These are phyloP conservation scores for Syrista parreyssii DNA, from an alignment of 2,888 invertebrate species.

Conservation along the genomic window DNA sequence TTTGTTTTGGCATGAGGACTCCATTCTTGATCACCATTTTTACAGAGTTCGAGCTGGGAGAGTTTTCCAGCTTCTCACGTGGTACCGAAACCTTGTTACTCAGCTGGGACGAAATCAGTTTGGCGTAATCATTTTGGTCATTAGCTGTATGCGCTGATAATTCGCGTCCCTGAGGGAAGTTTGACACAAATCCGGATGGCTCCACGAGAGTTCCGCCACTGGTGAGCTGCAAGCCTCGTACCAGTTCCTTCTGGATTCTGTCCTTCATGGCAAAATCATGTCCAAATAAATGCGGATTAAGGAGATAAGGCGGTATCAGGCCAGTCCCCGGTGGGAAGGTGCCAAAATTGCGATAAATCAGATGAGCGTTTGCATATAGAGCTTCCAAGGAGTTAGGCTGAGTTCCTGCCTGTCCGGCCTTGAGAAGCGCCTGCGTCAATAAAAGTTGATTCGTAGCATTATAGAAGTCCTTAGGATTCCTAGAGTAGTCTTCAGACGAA, in stretches of 20 bases:
- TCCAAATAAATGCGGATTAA: constrained; percentile 76
- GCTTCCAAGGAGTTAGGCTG: constrained; percentile 50
- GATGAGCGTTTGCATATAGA: constrained; percentile 56
- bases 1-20: constrained; percentile 90
- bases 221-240: constrained; percentile 75
- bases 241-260: constrained; percentile 74
- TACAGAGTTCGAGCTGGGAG: constrained; percentile 74
- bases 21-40: constrained; percentile 94
- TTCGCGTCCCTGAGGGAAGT: constrained; percentile 38
- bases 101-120: constrained; percentile 34
- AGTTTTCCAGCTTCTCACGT: constrained; percentile 44
- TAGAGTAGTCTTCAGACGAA: constrained; percentile 22
- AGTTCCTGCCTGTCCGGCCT: constrained; percentile 63
- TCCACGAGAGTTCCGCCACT: constrained; percentile 76
- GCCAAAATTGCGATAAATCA: constrained; percentile 56
- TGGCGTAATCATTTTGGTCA: constrained; percentile 41
- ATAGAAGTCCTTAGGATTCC: constrained; percentile 42
- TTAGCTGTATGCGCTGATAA: constrained; percentile 15
- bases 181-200: constrained; percentile 43
- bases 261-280: constrained; percentile 74
- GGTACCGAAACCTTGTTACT: constrained; percentile 21
- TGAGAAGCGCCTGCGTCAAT: constrained; percentile 75
- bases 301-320: constrained; percentile 72
- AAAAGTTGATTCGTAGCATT: constrained; percentile 70
- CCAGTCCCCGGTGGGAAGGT: constrained; percentile 66